Evolutionary conservation across 2,113 vertebrate species (phyloP).

Genomic region (Megaleporinus macrocephalus): DNA sequence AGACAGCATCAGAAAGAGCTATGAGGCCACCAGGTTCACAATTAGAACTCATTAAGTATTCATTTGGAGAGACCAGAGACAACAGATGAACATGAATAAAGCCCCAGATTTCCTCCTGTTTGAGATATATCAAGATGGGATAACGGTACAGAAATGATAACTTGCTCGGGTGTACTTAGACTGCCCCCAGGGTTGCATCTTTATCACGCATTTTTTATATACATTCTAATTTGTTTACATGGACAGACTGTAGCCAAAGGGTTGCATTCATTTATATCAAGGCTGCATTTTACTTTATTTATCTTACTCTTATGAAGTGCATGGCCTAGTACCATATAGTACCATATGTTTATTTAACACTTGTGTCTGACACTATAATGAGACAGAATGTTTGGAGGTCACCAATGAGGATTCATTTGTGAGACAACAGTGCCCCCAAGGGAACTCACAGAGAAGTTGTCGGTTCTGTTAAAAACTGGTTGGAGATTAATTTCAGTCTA

Average conservation of each 20-base stretch:
- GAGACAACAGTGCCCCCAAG: conserved; percentile 58
- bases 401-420: background rate
- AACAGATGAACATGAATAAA: background rate
- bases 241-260: background rate
- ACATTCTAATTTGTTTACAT: background rate
- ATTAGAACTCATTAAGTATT: conserved; percentile 47
- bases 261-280: background rate
- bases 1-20: conserved; percentile 5
- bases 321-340: background rate
- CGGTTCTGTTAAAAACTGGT: no score
- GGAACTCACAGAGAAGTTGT: conserved; percentile 19
- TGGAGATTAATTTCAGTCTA: no score
- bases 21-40: conserved; percentile 12
- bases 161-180: background rate
- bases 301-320: background rate
- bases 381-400: background rate
- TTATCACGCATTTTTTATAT: background rate
- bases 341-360: background rate
- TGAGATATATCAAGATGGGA: conserved; percentile 2
- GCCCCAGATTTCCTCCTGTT: background rate
- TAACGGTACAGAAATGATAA: background rate
- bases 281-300: background rate
- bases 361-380: background rate
- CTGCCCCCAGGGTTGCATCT: background rate
- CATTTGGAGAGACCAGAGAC: conserved; percentile 24